These are phyloP conservation scores for Orthonevra nobilis DNA, from an alignment of 2,888 invertebrate genomes.

Conservation along the genomic window DNA sequence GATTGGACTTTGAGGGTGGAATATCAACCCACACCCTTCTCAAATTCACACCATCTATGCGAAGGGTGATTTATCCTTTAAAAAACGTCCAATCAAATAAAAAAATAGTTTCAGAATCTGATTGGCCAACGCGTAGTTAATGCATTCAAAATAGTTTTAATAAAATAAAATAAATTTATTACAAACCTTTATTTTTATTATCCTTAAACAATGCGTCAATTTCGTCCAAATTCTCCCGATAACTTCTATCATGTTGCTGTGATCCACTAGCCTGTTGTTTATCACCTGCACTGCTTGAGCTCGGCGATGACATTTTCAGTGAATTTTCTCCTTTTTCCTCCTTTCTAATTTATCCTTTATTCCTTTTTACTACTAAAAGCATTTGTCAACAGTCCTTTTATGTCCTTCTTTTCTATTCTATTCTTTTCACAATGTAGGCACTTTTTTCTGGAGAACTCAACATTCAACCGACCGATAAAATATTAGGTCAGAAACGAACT, in stretches of 20 bases:
- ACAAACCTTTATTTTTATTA: slow-evolving; percentile 42
- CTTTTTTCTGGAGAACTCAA: slow-evolving; percentile 7
- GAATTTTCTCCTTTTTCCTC: too few species aligned
- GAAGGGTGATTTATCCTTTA: background rate
- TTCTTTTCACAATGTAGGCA: background rate
- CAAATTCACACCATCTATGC: background rate
- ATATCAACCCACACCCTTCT: background rate
- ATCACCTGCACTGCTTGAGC: slow-evolving; percentile 60
- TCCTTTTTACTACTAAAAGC: slow-evolving; percentile 8
- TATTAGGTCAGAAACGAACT: slow-evolving; percentile 33
- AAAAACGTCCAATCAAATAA: background rate
- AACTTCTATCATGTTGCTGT: slow-evolving; percentile 43
- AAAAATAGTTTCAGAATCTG: background rate
- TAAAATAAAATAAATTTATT: background rate
- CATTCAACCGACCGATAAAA: slow-evolving; percentile 10
- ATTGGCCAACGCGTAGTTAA: background rate
- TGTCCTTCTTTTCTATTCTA: slow-evolving; percentile 43
- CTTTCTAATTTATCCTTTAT: too few species aligned
- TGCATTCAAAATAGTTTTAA: background rate
- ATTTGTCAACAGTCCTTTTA: slow-evolving; percentile 59
- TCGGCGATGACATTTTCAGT: slow-evolving; percentile 61
- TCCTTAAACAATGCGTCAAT: slow-evolving; percentile 60
- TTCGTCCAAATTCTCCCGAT: slow-evolving; percentile 49
- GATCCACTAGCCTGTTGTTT: slow-evolving; percentile 52
- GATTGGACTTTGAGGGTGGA: slow-evolving; percentile 13